phyloP scores from a whole-genome alignment of 92 coral and sea anemone species.

The Isaurus tuberculatus region DNA sequence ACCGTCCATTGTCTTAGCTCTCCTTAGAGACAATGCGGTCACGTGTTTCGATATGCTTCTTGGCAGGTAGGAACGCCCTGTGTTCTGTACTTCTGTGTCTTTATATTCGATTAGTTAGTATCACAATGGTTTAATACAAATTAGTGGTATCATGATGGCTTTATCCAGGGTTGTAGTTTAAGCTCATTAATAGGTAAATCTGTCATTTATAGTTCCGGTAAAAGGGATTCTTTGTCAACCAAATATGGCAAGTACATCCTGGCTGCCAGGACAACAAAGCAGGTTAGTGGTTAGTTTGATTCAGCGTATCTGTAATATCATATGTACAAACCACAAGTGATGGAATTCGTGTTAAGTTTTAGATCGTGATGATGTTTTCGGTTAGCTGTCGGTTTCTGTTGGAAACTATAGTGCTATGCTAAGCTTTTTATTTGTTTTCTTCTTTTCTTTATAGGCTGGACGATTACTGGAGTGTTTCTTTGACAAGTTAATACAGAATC shows the following conservation, averaged over 20 bases:
- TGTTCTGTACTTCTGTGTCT: neutral
- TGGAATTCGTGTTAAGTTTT: too few species aligned
- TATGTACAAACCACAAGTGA: too few species aligned
- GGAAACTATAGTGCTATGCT: too few species aligned
- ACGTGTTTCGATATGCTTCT: conserved; percentile 92
- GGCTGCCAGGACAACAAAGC: conserved; percentile 78
- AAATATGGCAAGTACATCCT: conserved; percentile 77
- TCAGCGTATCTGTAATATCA: too few species aligned
- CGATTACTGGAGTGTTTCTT: conserved; percentile 88
- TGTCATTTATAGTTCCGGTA: conserved; percentile 66
- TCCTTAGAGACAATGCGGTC: conserved; percentile 91
- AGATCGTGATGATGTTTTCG: too few species aligned
- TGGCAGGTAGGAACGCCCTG: conserved; percentile 69
- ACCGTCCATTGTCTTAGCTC: conserved; percentile 89
- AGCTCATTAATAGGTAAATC: neutral
- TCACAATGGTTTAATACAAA: neutral
- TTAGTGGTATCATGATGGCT: neutral
- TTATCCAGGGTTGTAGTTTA: neutral
- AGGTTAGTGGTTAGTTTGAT: conserved; percentile 68
- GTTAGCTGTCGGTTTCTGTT: too few species aligned
- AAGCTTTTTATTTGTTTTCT: neutral
- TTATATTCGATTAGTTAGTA: neutral
- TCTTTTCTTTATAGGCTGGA: conserved; percentile 68
- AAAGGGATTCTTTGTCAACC: conserved; percentile 65
- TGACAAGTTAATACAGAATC: conserved; percentile 79